Percentiles rank a stretch among this genome's conserved stretches.
Conservation (phyloP, 2,797 vertebrate genomes). For the Microcaecilia unicolor region DNA sequence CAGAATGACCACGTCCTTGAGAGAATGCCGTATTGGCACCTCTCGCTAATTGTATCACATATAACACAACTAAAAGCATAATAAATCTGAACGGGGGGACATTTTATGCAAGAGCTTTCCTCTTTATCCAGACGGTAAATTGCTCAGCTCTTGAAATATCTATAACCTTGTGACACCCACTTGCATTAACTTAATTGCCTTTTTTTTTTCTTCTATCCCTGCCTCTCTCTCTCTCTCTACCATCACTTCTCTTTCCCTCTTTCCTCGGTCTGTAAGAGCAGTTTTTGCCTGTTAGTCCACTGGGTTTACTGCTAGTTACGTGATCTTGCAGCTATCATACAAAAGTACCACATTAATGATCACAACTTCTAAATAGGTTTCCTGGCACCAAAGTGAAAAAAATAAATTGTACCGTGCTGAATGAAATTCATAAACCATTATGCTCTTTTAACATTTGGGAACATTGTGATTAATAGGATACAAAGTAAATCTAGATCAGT, state of each 20-base stretch:
- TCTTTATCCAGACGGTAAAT: conserved; percentile 85
- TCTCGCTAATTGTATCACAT: conserved; percentile 89
- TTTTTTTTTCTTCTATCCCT: conserved; percentile 50
- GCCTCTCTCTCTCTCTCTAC: conserved; percentile 1
- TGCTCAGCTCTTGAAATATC: conserved; percentile 92
- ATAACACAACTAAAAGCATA: conserved; percentile 95
- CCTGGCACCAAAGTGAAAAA: no score
- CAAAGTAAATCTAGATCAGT: no score
- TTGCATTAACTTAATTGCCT: conserved; percentile 96
- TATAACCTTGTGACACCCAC: conserved; percentile 87
- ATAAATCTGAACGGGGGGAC: conserved; percentile 85
- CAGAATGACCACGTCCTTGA: conserved; percentile 84
- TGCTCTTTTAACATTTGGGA: no score
- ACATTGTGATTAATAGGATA: no score
- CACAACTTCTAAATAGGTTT: no score
- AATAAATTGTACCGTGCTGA: no score
- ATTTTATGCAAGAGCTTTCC: conserved; percentile 82
- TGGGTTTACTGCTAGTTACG: conserved; percentile 4
- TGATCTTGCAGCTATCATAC: no score
- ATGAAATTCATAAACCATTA: no score
- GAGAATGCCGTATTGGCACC: conserved; percentile 83
- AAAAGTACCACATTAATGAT: no score
- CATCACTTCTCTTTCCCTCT: neutral
- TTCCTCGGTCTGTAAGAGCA: conserved; percentile 21
- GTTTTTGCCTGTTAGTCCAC: conserved; percentile 4